These are phyloP conservation scores for Stegostoma tigrinum DNA, from an alignment of 2,113 vertebrate genomes.

Conservation along the genomic window DNA sequence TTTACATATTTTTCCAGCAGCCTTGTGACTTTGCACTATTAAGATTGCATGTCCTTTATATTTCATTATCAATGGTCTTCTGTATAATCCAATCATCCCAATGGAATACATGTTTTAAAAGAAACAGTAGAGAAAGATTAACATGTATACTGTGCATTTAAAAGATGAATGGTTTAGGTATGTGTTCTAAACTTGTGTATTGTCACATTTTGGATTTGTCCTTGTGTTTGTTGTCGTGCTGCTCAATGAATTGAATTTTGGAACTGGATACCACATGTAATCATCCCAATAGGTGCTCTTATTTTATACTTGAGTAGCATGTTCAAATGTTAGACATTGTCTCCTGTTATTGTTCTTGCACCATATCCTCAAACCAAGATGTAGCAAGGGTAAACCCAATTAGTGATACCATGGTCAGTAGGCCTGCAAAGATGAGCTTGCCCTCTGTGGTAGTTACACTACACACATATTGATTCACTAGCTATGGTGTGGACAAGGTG, in stretches of 20 bases:
- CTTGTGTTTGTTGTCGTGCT: slow-evolving; percentile 14
- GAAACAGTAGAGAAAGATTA: not conserved
- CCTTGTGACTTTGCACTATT: not conserved
- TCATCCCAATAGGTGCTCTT: not conserved
- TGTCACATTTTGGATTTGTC: slow-evolving; percentile 10
- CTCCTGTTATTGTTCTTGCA: slow-evolving; percentile 15
- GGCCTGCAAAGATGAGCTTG: not conserved
- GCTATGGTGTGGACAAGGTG: slow-evolving; percentile 12
- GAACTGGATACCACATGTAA: not conserved
- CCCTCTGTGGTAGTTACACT: not conserved
- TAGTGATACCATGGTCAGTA: not conserved
- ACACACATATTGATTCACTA: not conserved
- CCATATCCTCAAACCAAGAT: not conserved
- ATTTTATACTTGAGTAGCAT: slow-evolving; percentile 29
- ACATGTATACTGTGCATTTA: not conserved
- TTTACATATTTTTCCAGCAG: not conserved
- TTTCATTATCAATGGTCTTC: not conserved
- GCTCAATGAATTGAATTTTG: slow-evolving; percentile 21
- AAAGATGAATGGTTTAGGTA: not conserved
- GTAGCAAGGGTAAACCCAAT: not conserved
- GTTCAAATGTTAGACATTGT: slow-evolving; percentile 13
- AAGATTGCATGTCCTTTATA: not conserved
- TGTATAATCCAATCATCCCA: not conserved
- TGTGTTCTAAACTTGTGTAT: not conserved
- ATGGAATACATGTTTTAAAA: not conserved